Conservation (phyloP, 1,140 invertebrate species). For the Nautilus pompilius region DNA sequence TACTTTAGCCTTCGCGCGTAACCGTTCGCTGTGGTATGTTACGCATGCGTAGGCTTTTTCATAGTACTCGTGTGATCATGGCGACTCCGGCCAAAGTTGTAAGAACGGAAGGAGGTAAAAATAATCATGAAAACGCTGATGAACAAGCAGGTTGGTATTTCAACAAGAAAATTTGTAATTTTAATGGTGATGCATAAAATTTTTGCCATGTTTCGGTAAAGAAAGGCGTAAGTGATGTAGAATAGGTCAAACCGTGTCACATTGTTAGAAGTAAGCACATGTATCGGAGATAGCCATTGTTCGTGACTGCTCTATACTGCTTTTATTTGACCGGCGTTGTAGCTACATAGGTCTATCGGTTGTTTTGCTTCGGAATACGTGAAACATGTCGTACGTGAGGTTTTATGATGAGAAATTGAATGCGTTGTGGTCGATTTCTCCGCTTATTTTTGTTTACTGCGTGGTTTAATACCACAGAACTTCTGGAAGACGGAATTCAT, state of each 20-base stretch:
- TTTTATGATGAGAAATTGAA: too few species aligned
- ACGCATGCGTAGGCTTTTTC: constrained; percentile 39
- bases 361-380: too few species aligned
- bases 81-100: constrained; percentile 46
- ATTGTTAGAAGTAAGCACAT: constrained; percentile 2
- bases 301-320: constrained; percentile 2
- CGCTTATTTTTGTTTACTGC: neutral
- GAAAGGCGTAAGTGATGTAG: neutral
- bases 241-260: neutral
- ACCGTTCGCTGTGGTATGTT: neutral
- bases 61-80: constrained; percentile 45
- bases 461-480: too few species aligned
- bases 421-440: constrained; percentile 1
- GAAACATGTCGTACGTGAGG: too few species aligned
- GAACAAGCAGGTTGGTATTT: constrained; percentile 44
- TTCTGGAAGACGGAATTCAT: too few species aligned
- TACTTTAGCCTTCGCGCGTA: constrained; percentile 6
- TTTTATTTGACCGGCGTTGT: too few species aligned
- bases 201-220: constrained; percentile 5
- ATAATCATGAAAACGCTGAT: constrained; percentile 48
- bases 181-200: neutral
- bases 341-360: too few species aligned
- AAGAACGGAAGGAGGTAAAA: constrained; percentile 46
- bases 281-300: constrained; percentile 5
- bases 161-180: neutral